A percentile compares a stretch with the other conserved stretches of the same genome.
These are phyloP conservation scores for Chiloscyllium punctatum DNA, from an alignment of 2,797 vertebrate species.

Conservation along the genomic window DNA sequence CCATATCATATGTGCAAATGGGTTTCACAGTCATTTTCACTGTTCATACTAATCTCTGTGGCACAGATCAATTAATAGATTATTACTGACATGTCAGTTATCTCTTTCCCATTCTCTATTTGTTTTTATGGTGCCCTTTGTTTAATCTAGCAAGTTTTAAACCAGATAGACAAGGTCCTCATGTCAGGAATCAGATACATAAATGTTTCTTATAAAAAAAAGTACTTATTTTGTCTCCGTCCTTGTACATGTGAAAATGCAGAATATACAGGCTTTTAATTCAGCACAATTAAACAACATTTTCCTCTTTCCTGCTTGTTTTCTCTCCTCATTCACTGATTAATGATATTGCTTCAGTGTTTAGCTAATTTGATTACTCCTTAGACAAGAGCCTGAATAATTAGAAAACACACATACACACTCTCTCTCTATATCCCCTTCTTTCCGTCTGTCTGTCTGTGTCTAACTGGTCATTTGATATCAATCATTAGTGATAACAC, in stretches of 20 bases:
- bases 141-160: background rate
- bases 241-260: background rate
- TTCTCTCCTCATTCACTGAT: background rate
- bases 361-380: background rate
- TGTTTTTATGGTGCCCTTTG: background rate
- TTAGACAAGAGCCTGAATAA: background rate
- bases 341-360: background rate
- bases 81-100: background rate
- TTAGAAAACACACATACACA: background rate
- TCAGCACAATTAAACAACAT: background rate
- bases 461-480: background rate
- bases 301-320: background rate
- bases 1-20: background rate
- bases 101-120: background rate
- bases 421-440: too few species aligned
- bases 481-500: background rate
- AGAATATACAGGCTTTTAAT: background rate
- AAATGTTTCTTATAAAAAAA: background rate
- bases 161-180: background rate
- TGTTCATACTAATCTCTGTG: background rate
- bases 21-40: background rate
- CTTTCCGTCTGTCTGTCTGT: too few species aligned
- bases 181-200: background rate
- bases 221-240: background rate
- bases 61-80: background rate